A percentile compares a stretch with the other conserved stretches of the same genome.
Evolutionary conservation across 2,888 invertebrate genomes (phyloP).

Genomic region (Julus scandinavius): DNA sequence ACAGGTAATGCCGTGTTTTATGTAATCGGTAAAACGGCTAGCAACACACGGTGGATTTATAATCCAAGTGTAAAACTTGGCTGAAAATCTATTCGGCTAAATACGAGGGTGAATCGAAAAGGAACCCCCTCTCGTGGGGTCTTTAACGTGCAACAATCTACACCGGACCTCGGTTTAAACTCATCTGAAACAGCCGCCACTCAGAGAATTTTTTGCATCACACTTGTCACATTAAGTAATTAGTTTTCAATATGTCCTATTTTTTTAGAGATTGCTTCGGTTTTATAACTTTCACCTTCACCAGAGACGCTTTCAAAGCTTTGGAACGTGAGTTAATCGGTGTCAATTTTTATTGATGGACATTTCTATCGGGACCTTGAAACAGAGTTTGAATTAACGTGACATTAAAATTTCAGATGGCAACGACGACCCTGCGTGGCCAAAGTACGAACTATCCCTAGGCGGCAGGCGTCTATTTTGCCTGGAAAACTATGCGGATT

Average conservation of each 20-base stretch:
- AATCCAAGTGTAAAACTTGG: too few species aligned
- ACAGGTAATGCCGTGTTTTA: background rate
- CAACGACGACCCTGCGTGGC: constrained; percentile 4
- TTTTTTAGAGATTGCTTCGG: constrained; percentile 43
- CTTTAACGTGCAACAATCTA: too few species aligned
- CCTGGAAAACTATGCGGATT: constrained; percentile 47
- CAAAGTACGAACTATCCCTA: constrained; percentile 46
- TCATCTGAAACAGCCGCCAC: too few species aligned
- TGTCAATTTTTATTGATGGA: background rate
- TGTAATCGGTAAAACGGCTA: too few species aligned
- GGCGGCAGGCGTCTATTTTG: constrained; percentile 50
- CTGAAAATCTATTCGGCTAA: too few species aligned
- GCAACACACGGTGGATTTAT: too few species aligned
- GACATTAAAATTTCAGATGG: constrained; percentile 39
- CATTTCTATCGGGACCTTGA: too few species aligned
- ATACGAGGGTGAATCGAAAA: too few species aligned
- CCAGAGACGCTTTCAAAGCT: constrained; percentile 36
- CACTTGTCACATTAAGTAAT: background rate
- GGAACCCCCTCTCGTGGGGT: too few species aligned
- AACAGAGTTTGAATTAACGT: background rate
- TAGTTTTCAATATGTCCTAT: background rate
- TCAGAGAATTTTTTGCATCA: background rate
- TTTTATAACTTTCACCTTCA: constrained; percentile 42
- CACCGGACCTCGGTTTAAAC: too few species aligned
- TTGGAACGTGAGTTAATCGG: constrained; percentile 37